Evolutionary conservation across 2,797 vertebrate species (phyloP).

Genomic region (Oreochromis mossambicus): DNA sequence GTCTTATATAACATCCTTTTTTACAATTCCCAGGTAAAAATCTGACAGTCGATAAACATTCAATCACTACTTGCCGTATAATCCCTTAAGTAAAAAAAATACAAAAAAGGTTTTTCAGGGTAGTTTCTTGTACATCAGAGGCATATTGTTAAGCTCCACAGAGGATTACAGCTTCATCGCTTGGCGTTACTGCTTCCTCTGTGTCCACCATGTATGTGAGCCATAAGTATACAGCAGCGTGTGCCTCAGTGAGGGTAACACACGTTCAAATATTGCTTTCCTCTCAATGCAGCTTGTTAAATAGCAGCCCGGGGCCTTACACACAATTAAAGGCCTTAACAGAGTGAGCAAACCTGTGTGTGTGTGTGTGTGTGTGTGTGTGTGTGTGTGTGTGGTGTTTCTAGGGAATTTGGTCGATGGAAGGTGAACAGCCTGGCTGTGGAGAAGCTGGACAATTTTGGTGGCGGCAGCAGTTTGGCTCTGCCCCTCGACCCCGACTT

Average conservation of each 20-base stretch:
- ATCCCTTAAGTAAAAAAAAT: neutral
- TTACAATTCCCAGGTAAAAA: neutral
- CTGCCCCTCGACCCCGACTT: conserved; percentile 94
- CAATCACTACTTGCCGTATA: neutral
- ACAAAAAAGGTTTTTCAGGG: neutral
- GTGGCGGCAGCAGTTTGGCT: conserved; percentile 75
- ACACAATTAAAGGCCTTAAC: neutral
- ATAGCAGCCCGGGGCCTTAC: neutral
- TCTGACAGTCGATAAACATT: neutral
- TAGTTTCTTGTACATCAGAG: neutral
- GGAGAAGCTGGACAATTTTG: conserved; percentile 83
- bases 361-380: neutral
- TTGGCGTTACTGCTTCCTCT: neutral
- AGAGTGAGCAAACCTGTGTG: neutral
- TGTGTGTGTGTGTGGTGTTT: conserved; percentile 33
- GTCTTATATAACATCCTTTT: neutral
- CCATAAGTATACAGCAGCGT: neutral
- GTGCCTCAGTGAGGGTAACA: neutral
- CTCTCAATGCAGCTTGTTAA: conserved; percentile 23
- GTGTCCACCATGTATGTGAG: neutral
- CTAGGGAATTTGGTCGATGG: conserved; percentile 98
- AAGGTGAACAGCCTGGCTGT: conserved; percentile 96
- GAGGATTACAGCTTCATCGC: neutral
- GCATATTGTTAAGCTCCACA: neutral
- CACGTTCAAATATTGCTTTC: neutral